Evolutionary conservation across 2,888 invertebrate species (phyloP).

Genomic region (Cantharis rufa): DNA sequence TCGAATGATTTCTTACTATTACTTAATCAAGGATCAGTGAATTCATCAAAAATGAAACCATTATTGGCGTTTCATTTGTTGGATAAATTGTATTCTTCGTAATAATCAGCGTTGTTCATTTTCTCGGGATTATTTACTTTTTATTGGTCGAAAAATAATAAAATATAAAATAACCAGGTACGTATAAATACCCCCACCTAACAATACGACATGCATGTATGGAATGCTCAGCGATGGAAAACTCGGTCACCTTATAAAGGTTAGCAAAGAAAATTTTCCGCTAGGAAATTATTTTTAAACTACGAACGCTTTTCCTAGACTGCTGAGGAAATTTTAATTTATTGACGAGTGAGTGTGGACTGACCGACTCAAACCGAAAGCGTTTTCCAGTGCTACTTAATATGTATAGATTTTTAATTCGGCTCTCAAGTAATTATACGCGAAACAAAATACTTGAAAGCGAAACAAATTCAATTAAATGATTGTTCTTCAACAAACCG

Average conservation of each 20-base stretch:
- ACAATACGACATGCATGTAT: background rate
- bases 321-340: too few species aligned
- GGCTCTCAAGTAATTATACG: background rate
- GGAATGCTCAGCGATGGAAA: background rate
- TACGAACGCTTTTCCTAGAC: background rate
- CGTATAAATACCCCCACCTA: too few species aligned
- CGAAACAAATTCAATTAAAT: conserved; percentile 27
- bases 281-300: too few species aligned
- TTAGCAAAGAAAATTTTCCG: background rate
- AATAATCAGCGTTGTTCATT: background rate
- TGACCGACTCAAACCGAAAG: background rate
- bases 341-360: too few species aligned
- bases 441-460: background rate
- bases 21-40: background rate
- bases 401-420: background rate
- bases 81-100: background rate
- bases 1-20: background rate
- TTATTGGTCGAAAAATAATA: background rate
- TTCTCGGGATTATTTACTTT: background rate
- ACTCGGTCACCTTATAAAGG: background rate
- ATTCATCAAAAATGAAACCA: background rate
- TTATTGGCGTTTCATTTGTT: background rate
- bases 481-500: conserved; percentile 11
- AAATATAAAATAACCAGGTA: background rate
- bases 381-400: background rate